Conservation (phyloP, 1,140 invertebrate genomes). For the Wasmannia auropunctata region DNA sequence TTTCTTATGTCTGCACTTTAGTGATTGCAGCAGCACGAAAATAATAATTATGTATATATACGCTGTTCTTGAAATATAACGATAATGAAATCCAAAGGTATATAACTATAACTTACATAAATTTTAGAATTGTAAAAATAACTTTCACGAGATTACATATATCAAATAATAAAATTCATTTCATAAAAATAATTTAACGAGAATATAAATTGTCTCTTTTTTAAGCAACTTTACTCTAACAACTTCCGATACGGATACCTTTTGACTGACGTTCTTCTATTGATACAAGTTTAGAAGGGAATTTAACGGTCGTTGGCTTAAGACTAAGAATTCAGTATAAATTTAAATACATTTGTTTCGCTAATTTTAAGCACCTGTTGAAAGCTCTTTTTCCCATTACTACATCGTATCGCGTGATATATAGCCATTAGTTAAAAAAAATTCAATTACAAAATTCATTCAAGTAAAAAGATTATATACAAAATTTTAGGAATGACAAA, state of each 20-base stretch:
- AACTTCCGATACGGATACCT: background rate
- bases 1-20: background rate
- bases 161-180: background rate
- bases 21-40: background rate
- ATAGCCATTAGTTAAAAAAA: background rate
- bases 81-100: background rate
- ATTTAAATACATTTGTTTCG: constrained; percentile 51
- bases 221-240: background rate
- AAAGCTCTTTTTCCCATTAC: background rate
- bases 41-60: background rate
- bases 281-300: background rate
- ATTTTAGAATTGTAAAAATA: background rate
- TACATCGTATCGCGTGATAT: background rate
- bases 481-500: background rate
- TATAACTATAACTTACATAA: background rate
- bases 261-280: background rate
- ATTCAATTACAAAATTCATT: background rate
- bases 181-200: background rate
- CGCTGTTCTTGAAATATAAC: background rate
- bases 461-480: background rate
- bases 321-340: constrained; percentile 39
- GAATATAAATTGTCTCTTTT: background rate
- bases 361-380: constrained; percentile 44
- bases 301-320: constrained; percentile 27
- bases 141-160: background rate